phyloP scores from a whole-genome alignment of 2,797 vertebrate species.

The Cyprinodon diabolis region DNA sequence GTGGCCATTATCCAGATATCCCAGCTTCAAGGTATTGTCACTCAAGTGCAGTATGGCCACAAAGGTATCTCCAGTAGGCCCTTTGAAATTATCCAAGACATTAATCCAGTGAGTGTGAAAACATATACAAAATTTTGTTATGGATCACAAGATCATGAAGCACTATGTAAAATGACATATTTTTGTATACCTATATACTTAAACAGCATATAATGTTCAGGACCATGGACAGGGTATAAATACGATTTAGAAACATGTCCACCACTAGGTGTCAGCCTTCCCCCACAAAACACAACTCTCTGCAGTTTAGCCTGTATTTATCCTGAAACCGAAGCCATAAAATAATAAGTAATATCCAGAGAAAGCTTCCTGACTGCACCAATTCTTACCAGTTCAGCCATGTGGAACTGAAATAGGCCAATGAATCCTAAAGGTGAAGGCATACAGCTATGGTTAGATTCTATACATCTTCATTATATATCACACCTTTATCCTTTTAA shows the following conservation, averaged over 20 bases:
- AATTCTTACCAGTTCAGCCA: slow-evolving; percentile 87
- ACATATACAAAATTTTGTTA: not conserved
- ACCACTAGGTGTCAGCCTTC: slow-evolving; percentile 69
- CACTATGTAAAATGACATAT: not conserved
- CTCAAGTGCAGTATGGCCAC: slow-evolving; percentile 87
- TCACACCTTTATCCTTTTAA: not conserved
- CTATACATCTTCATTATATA: slow-evolving; percentile 1
- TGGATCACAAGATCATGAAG: not conserved
- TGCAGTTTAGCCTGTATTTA: slow-evolving; percentile 85
- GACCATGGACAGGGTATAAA: slow-evolving; percentile 76
- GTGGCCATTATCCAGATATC: slow-evolving; percentile 87
- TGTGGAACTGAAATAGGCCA: slow-evolving; percentile 91
- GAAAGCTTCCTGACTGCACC: slow-evolving; percentile 81
- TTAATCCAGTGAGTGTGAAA: not conserved
- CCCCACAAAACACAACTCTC: slow-evolving; percentile 1
- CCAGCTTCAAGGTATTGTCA: slow-evolving; percentile 86
- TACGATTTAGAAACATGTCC: not conserved
- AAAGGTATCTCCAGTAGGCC: slow-evolving; percentile 86
- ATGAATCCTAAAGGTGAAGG: slow-evolving; percentile 82
- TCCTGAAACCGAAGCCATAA: slow-evolving; percentile 86
- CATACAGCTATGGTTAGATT: slow-evolving; percentile 10
- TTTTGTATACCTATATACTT: not conserved
- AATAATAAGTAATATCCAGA: slow-evolving; percentile 85
- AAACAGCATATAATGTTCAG: slow-evolving; percentile 74
- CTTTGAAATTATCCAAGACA: slow-evolving; percentile 80